Evolutionary conservation across 2,888 invertebrate genomes (phyloP).

Genomic region (Digitonthophagus gazella): DNA sequence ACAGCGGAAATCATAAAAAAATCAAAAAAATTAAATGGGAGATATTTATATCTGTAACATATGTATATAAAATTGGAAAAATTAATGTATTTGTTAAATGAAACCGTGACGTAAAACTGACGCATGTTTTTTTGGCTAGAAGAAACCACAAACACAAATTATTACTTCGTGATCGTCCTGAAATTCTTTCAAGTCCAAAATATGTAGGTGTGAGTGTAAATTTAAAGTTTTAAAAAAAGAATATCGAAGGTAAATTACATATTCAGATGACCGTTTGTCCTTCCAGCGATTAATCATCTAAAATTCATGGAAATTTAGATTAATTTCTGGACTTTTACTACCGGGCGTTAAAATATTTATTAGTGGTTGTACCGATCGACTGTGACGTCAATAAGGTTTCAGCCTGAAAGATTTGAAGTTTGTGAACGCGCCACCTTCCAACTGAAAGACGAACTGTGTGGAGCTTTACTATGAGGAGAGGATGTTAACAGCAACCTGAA

Average conservation of each 20-base stretch:
- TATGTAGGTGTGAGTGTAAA: neutral
- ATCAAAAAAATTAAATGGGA: neutral
- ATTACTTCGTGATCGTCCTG: neutral
- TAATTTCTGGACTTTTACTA: neutral
- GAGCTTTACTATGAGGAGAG: neutral
- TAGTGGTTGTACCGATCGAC: neutral
- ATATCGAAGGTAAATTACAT: neutral
- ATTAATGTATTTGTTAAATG: neutral
- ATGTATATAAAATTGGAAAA: neutral
- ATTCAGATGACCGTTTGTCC: neutral
- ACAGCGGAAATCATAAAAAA: neutral
- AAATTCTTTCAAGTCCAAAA: neutral
- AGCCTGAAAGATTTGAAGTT: neutral
- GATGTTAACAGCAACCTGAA: no score
- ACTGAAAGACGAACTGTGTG: neutral
- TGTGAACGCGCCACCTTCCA: neutral
- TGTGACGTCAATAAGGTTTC: neutral
- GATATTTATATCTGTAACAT: neutral
- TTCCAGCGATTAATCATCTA: neutral
- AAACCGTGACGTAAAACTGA: neutral
- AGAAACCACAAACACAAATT: neutral
- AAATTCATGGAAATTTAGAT: neutral
- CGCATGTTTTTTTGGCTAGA: neutral
- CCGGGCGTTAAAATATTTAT: neutral
- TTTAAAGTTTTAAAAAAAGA: neutral